Percentiles rank a stretch among this genome's conserved stretches.
Evolutionary conservation across 1,140 invertebrate species (phyloP).

Genomic region (Pachyrhynchus sulphureomaculatus): DNA sequence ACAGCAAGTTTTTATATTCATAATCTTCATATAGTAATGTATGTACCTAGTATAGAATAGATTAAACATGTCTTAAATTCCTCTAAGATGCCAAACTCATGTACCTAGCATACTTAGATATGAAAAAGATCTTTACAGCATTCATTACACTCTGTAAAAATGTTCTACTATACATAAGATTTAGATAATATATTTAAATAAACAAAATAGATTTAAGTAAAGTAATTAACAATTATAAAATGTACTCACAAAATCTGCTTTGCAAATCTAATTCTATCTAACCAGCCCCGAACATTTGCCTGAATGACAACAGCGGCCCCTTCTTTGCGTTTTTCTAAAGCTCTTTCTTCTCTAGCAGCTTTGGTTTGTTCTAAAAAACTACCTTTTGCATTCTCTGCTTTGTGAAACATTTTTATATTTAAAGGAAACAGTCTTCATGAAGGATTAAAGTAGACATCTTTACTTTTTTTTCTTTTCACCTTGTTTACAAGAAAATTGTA

Average conservation of each 20-base stretch:
- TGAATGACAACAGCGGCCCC: slow-evolving; percentile 72
- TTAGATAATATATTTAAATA: too few relatives aligned
- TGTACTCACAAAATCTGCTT: slow-evolving; percentile 65
- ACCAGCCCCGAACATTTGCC: slow-evolving; percentile 69
- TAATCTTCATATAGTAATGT: too few relatives aligned
- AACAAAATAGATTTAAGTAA: too few relatives aligned
- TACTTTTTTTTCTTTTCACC: not conserved
- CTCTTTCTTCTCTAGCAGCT: slow-evolving; percentile 81
- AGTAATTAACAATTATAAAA: too few relatives aligned
- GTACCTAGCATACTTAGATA: too few relatives aligned
- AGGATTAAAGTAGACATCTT: slow-evolving; percentile 4
- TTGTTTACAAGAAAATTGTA: not conserved
- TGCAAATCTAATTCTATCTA: slow-evolving; percentile 61
- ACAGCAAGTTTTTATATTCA: too few relatives aligned
- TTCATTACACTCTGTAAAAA: too few relatives aligned
- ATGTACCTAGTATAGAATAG: too few relatives aligned
- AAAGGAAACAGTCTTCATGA: not conserved
- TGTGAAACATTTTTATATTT: slow-evolving; percentile 58
- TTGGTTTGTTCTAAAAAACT: slow-evolving; percentile 81
- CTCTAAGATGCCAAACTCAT: too few relatives aligned
- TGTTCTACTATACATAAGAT: too few relatives aligned
- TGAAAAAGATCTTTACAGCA: too few relatives aligned
- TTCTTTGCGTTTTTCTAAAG: slow-evolving; percentile 76
- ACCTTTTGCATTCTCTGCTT: slow-evolving; percentile 61
- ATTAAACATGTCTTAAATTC: too few relatives aligned